Percentiles rank a stretch among this genome's conserved stretches.
Conservation (phyloP, 2,113 vertebrate species). For the Bos taurus region DNA sequence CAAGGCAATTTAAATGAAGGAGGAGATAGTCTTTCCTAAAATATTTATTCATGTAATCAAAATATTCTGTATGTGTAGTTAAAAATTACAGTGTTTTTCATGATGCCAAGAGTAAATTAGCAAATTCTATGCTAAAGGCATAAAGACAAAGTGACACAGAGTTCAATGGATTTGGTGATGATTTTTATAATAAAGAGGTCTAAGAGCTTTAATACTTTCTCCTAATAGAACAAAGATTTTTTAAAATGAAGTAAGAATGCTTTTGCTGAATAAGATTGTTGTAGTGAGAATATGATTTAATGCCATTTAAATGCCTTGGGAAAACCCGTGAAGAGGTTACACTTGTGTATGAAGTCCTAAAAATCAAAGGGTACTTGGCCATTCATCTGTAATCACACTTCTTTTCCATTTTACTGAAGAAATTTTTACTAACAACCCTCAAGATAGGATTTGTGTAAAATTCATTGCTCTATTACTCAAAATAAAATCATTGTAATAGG, state of each 20-base stretch:
- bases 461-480: background rate
- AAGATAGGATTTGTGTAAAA: background rate
- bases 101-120: background rate
- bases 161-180: background rate
- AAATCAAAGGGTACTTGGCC: background rate
- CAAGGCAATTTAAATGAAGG: background rate
- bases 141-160: background rate
- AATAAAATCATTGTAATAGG: background rate
- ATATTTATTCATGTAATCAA: background rate
- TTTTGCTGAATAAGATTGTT: background rate
- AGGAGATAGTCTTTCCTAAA: background rate
- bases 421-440: background rate
- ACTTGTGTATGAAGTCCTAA: slow-evolving; percentile 18
- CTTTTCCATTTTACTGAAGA: background rate
- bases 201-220: background rate
- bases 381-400: background rate
- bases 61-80: background rate
- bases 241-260: background rate
- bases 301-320: slow-evolving; percentile 33
- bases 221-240: background rate
- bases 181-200: background rate
- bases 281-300: slow-evolving; percentile 9
- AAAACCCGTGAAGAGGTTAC: background rate
- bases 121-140: background rate
- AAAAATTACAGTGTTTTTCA: background rate